Evolutionary conservation across 2,888 invertebrate species (phyloP), one percentile per base, ranked within the genome.

Genomic region (Himalopsyche tibetana): DNA sequence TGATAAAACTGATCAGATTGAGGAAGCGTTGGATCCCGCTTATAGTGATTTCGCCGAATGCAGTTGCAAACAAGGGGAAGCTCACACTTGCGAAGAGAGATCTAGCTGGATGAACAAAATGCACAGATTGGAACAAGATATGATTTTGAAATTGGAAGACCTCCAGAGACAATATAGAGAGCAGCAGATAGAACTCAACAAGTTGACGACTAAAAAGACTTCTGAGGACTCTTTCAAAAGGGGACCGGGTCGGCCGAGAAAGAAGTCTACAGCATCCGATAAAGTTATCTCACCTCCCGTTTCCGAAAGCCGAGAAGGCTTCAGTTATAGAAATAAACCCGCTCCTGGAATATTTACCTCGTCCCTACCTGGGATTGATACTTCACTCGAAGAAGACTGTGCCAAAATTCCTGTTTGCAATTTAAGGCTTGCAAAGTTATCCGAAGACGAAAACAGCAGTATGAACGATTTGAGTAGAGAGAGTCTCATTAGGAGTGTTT

Each of bases 111-210:
- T 93, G 83, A 94, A 94, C 56, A 92, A 94, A 56, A 96, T 96
- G 90, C 95, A 95, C 90, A 95, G 96, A 1, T 95, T 96, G 92
- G 97, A 97, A 91, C 93, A 96, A 89, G 96, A 97, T 89, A 97
- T 98, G 96, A 94, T 97, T 69, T 95, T 96, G 91, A 94, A 95
- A 86, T 91, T 98, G 87, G 96, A 97, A 38, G 97, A 97, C 83
- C 93, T 98, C 45, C 96, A 97, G 90, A 93, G 96, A 42, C 95
- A 96, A 90, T 96, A 97, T 90, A 95, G 95, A 88, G 97, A 98
- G 90, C 97, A 97, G 90, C 96, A 97, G 90, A 95, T 95, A 51
- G 97, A 98, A 91, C 92, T 98, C n/a, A 95, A 95, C 88, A 96
- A 95, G 89, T 92, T 96, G 74, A 94, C 94, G 38, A 95, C 95